Base-by-base conservation (phyloP, 2,888 invertebrate genomes). In the Luperina testacea region DNA sequence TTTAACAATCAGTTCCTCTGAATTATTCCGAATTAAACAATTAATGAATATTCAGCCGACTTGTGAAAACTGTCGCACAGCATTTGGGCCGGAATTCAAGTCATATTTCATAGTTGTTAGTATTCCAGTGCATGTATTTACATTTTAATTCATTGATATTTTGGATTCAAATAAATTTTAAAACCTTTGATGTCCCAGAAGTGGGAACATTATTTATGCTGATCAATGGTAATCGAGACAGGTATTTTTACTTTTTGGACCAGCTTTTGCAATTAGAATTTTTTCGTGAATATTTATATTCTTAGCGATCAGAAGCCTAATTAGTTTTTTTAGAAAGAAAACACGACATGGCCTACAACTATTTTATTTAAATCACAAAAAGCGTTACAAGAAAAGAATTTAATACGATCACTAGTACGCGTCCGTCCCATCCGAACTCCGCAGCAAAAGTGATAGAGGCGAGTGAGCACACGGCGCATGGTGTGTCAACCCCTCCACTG, bases 21-120 rank as follows among this genome's bases (percentile, higher is more conserved):
- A 82, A 64, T 80, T 84, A 65, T 82, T 84, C 70, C 20, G 53
- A 82, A 72, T 81, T 57, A 72, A 76, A 83, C 82, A 81, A 83
- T 81, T 70, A 73, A 85, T 83, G 71, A 83, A 83, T 83, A 83
- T 83, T 83, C 83, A 74, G 7, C 9, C 3, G 11, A n/a, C 57
- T 67, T 64, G 77, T 59, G 68, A 27, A 70, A 77, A 48, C 51
- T 51, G 77, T 85, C 77, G 65, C 48, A 77, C 86, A 77, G 51
- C 73, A 64, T 85, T 85, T 59, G 82, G 86, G 77, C 51, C 9
- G 82, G 74, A 72, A 77, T 82, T 67, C 17, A 61, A 72, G 65
- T 71, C 15, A 85, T 79, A 65, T 74, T 65, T 86, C 67, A 79
- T 83, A 57, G 73, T 71, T 75, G 53, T 70, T 75, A 74, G 64